phyloP scores from a whole-genome alignment of 2,888 invertebrate genomes.

The Ophion ellenae region DNA sequence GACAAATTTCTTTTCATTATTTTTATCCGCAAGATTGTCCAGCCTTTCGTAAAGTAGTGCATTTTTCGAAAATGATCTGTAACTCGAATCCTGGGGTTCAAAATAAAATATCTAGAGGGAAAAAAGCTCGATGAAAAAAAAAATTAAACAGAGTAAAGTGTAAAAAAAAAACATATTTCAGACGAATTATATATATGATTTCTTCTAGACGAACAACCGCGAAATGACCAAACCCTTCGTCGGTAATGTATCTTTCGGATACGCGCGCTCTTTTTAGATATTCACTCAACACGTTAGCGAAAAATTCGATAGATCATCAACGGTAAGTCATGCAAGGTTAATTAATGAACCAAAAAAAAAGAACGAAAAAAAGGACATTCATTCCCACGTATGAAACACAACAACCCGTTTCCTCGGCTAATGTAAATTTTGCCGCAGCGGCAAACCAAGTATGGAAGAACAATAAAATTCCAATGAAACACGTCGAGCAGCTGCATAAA shows the following conservation, averaged over 20 bases:
- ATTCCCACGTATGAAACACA: constrained; percentile 15
- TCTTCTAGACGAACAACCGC: background rate
- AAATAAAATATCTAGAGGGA: background rate
- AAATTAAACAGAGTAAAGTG: background rate
- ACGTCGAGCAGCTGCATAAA: constrained; percentile 68
- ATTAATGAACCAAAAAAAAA: constrained; percentile 48
- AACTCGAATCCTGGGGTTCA: background rate
- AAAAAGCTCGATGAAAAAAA: background rate
- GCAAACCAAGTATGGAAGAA: constrained; percentile 60
- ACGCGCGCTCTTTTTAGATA: background rate
- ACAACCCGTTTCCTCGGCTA: constrained; percentile 36
- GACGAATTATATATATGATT: background rate
- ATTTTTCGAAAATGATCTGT: background rate
- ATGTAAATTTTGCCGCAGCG: constrained; percentile 31
- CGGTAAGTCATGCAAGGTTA: constrained; percentile 59
- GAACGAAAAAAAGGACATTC: constrained; percentile 32
- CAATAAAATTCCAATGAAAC: constrained; percentile 67
- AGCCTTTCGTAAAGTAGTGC: background rate
- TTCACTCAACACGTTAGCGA: constrained; percentile 14
- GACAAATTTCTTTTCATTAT: too few relatives aligned
- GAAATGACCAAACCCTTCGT: background rate
- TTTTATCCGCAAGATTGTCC: too few relatives aligned
- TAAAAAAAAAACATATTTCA: background rate
- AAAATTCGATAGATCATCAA: constrained; percentile 41
- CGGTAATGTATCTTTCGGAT: background rate